A percentile compares a stretch with the other conserved stretches of the same genome.
Evolutionary conservation across 2,888 invertebrate species (phyloP).

Genomic region (Stenurella melanura): DNA sequence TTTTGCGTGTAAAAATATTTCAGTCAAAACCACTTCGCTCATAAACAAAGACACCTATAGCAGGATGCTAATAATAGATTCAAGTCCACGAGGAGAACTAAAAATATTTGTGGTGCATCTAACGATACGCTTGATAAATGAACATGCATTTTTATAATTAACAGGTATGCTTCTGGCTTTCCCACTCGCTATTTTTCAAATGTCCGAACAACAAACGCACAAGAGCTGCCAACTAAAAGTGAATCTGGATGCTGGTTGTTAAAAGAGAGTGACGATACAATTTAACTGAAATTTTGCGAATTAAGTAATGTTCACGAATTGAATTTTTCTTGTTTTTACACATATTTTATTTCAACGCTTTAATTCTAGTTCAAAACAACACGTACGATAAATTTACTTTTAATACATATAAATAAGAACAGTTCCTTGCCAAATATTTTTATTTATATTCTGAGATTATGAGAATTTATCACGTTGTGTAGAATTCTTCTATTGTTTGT

Average conservation of each 20-base stretch:
- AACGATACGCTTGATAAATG: not conserved
- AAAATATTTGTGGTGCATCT: constrained; percentile 2
- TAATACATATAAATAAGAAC: not conserved
- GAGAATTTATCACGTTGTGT: not conserved
- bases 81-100: constrained; percentile 1
- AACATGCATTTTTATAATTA: not conserved
- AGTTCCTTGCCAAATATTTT: not conserved
- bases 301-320: not conserved
- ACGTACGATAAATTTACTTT: not conserved
- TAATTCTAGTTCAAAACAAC: not conserved
- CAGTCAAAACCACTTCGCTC: constrained; percentile 3
- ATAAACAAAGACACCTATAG: not conserved
- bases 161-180: not conserved
- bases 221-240: not conserved
- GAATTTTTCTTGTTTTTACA: not conserved
- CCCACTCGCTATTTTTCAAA: not conserved
- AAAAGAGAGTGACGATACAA: not conserved
- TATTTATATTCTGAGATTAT: not conserved
- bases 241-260: not conserved
- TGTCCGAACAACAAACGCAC: not conserved
- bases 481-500: constrained; percentile 7
- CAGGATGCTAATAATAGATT: not conserved
- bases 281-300: not conserved
- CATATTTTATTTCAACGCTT: not conserved
- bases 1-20: not conserved